Percentiles rank a stretch among this genome's conserved stretches.
These are phyloP conservation scores for Numenius phaeopus DNA, from an alignment of 2,797 vertebrate genomes.

Conservation along the genomic window DNA sequence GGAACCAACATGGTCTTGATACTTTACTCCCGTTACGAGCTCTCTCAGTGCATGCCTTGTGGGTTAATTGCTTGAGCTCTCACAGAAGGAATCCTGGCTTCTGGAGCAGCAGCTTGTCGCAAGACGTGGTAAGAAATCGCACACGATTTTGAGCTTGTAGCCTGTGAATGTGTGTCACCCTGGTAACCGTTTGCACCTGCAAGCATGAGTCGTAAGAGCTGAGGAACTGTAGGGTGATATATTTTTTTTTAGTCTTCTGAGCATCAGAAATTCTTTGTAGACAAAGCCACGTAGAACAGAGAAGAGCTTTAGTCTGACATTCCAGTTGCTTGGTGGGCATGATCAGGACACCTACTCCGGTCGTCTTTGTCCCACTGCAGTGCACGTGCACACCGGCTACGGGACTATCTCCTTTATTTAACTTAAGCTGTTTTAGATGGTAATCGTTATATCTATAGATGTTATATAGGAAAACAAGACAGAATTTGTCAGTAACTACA, in stretches of 20 bases:
- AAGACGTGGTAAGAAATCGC: slow-evolving; percentile 4
- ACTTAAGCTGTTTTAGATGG: not conserved
- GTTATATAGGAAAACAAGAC: not conserved
- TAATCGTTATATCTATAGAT: rapidly evolving
- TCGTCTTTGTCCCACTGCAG: not conserved
- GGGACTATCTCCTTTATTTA: not conserved
- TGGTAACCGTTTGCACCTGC: slow-evolving; percentile 72
- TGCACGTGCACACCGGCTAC: rapidly evolving
- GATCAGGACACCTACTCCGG: not conserved
- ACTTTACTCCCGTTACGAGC: not conserved
- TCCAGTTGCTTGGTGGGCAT: not conserved
- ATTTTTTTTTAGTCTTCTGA: not conserved
- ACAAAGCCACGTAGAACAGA: not conserved
- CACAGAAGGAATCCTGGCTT: slow-evolving; percentile 54
- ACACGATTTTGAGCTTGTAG: not conserved
- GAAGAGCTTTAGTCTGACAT: not conserved
- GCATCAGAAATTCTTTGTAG: not conserved
- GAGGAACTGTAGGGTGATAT: not conserved
- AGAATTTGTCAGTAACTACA: not conserved
- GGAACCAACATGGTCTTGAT: not conserved
- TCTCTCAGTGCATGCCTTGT: not conserved
- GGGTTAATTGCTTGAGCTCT: slow-evolving; percentile 60
- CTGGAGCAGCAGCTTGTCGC: slow-evolving; percentile 49
- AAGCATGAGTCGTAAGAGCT: slow-evolving; percentile 36
- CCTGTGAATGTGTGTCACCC: slow-evolving; percentile 59